phyloP scores from a whole-genome alignment of 2,113 vertebrate genomes.

The Ctenomys sociabilis region DNA sequence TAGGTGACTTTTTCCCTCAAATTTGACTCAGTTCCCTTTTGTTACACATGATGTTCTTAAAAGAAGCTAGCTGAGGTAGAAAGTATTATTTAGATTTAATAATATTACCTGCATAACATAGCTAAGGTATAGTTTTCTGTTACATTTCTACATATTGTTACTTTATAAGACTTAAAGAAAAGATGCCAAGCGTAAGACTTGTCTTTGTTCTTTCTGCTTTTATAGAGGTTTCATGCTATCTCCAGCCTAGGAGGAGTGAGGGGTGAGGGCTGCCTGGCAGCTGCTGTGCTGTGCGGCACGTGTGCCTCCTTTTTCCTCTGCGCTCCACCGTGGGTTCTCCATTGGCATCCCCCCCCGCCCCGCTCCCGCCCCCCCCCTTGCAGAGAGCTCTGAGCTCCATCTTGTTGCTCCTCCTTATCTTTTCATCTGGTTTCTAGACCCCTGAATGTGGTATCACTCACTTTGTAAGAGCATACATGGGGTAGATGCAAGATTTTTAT shows the following conservation, averaged over 20 bases:
- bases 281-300: rapidly evolving
- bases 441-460: background rate
- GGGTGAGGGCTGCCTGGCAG: background rate
- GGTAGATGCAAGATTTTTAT: conserved; percentile 56
- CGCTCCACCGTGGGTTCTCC: background rate
- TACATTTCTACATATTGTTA: background rate
- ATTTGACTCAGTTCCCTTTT: background rate
- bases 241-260: background rate
- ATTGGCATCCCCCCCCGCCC: background rate
- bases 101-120: background rate
- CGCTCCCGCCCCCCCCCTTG: background rate
- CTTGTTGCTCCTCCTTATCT: conserved; percentile 11
- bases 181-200: background rate
- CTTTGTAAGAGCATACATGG: background rate
- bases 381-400: background rate
- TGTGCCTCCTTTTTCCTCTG: background rate
- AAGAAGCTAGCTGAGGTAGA: background rate
- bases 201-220: background rate
- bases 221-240: background rate
- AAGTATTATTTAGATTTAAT: background rate
- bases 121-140: background rate
- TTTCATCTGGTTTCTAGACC: background rate
- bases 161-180: background rate
- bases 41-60: background rate
- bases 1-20: background rate